Percentiles rank a stretch among this genome's conserved stretches.
Evolutionary conservation across 2,113 vertebrate species (phyloP).

Genomic region (Catharus minimus): DNA sequence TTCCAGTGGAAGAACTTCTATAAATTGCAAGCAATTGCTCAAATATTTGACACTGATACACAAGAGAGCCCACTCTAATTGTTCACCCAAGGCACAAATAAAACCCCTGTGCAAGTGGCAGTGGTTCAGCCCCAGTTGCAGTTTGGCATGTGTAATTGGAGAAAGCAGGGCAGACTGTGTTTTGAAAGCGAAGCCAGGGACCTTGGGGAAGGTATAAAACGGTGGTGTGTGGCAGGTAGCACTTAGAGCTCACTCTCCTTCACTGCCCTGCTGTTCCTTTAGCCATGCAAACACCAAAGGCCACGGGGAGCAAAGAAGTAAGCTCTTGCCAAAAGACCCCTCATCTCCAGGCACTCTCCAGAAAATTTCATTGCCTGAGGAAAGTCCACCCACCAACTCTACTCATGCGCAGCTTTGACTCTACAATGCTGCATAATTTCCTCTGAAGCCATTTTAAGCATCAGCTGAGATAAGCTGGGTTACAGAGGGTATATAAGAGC

Average conservation of each 20-base stretch:
- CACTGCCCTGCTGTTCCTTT: neutral
- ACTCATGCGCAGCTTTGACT: neutral
- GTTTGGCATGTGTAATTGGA: neutral
- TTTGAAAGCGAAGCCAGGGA: neutral
- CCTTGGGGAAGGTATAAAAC: neutral
- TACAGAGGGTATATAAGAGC: neutral
- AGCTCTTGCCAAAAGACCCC: neutral
- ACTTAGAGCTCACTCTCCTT: neutral
- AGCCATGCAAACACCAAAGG: neutral
- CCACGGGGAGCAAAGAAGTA: accelerated
- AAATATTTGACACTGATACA: neutral
- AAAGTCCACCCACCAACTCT: neutral
- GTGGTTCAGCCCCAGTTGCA: neutral
- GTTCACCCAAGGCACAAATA: neutral
- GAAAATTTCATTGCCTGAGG: neutral
- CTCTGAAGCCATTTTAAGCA: neutral
- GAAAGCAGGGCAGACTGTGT: neutral
- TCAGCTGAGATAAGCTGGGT: neutral
- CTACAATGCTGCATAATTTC: neutral
- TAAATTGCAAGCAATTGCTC: neutral
- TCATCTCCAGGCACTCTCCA: neutral
- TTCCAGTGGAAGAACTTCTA: neutral
- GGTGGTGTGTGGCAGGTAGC: neutral
- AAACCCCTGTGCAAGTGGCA: neutral
- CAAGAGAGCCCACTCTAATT: neutral